These are phyloP conservation scores for Gorsachius goisagi DNA, from an alignment of 2,113 vertebrate species.

Conservation along the genomic window DNA sequence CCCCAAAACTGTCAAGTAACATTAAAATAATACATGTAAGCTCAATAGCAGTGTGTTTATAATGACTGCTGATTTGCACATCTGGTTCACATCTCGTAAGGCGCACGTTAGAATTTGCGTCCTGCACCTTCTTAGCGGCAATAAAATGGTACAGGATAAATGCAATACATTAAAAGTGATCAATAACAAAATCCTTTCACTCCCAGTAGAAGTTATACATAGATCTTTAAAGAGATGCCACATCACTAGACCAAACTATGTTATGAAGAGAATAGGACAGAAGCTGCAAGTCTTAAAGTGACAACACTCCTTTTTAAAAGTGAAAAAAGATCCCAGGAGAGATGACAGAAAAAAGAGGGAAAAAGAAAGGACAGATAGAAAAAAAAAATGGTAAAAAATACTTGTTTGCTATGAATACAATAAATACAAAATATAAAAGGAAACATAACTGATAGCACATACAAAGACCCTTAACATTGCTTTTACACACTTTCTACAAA, in stretches of 20 bases:
- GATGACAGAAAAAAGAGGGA: not conserved
- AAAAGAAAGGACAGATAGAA: not conserved
- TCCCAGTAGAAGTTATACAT: not conserved
- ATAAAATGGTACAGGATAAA: not conserved
- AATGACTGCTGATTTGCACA: not conserved
- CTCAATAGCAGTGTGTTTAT: not conserved
- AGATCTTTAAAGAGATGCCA: not conserved
- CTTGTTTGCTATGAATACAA: rapidly evolving
- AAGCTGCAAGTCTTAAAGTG: not conserved
- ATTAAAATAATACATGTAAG: not conserved
- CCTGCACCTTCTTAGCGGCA: not conserved
- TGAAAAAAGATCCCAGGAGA: not conserved
- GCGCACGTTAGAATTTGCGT: not conserved
- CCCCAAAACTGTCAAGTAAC: not conserved
- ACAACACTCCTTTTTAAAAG: not conserved
- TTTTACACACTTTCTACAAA: not conserved
- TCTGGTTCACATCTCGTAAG: not conserved
- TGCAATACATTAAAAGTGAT: not conserved
- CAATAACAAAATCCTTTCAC: not conserved
- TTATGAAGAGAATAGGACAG: not conserved
- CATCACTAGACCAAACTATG: not conserved
- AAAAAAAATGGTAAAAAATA: not conserved
- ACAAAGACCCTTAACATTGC: not conserved
- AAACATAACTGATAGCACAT: not conserved
- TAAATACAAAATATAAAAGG: not conserved